Percentiles rank a stretch among this genome's conserved stretches.
These are phyloP conservation scores for Pelmatolapia mariae DNA, from an alignment of 2,113 vertebrate species.

Conservation along the genomic window DNA sequence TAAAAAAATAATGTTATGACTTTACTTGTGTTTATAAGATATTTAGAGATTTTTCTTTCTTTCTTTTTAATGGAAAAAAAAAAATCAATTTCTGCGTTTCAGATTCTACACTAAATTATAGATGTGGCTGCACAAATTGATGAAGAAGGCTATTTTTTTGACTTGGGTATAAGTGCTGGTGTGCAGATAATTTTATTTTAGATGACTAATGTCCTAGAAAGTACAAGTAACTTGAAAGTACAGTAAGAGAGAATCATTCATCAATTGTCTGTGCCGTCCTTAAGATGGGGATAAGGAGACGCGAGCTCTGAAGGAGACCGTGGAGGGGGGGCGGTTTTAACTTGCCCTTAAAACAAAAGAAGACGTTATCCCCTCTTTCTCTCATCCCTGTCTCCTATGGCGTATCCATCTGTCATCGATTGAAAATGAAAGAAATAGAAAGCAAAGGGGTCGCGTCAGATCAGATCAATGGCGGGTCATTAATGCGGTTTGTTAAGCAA, in stretches of 20 bases:
- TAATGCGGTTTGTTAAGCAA: conserved; percentile 76
- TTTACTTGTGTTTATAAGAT: neutral
- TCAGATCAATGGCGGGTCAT: conserved; percentile 71
- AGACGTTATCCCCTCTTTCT: conserved; percentile 69
- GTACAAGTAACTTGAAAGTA: conserved; percentile 34
- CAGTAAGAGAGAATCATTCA: conserved; percentile 37
- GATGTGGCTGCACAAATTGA: neutral
- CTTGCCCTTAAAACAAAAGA: conserved; percentile 76
- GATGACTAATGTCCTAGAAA: conserved; percentile 12
- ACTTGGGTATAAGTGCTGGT: neutral
- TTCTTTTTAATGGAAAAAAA: neutral
- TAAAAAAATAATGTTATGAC: neutral
- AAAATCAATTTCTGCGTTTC: neutral
- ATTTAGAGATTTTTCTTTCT: neutral
- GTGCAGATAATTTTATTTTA: neutral
- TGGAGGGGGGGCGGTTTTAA: conserved; percentile 62
- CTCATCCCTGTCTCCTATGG: conserved; percentile 63
- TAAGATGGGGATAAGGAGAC: conserved; percentile 44
- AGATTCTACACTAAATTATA: neutral
- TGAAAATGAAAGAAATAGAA: conserved; percentile 75
- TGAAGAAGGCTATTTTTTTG: neutral
- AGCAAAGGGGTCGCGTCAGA: conserved; percentile 61
- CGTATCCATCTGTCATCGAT: conserved; percentile 71
- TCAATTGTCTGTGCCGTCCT: conserved; percentile 39
- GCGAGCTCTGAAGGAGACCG: conserved; percentile 50